Base-by-base conservation (phyloP, 2,888 invertebrate species). In the Plusia festucae region DNA sequence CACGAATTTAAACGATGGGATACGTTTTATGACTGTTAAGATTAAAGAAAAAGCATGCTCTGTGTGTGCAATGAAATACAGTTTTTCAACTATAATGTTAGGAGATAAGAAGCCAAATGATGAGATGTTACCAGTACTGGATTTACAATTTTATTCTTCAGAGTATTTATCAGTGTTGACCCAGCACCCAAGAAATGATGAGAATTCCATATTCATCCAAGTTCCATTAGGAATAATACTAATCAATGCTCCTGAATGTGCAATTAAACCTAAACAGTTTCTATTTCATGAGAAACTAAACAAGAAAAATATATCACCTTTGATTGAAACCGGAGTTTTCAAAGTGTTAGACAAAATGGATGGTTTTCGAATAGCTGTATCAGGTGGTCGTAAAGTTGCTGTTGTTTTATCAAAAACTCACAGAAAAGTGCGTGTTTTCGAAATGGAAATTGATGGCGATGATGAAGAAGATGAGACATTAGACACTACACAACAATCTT, bases 381-480 rank as follows among this genome's bases (percentile, higher is more conserved):
- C 98, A 53, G 98, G 99, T 0, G 96, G 97, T 62, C 90, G 96
- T 68, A 97, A 97, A 92, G 98, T 99, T 9, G 97, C 98, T 9
- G 97, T 98, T 49, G 96, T 99, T 54, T 93, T 99, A 49, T 97
- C 98, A 16, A 97, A 97, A 79, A 98, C 96, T 81, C 95, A 95
- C 60, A 96, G 98, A 67, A 97, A 98, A 88, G 97, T 99, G 52
- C 96, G 98, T 70, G 96, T 99, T 55, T 98, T 98, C 87, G 98
- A 99, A 90, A 98, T 98, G 97, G 99, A 99, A 93, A 97, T 97
- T 0, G 99, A 99, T 85, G 98, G 98, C 24, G 98, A 98, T 65
- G 99, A 99, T 72, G 98, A 98, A 62, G 97, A 97, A 44, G 97
- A 97, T 59, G 96, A 95, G 63, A 92, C 92, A n/a, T 83, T 95